A percentile compares a stretch with the other conserved stretches of the same genome.
Evolutionary conservation across 2,888 invertebrate species (phyloP).

Genomic region (Tiliacea aurago): DNA sequence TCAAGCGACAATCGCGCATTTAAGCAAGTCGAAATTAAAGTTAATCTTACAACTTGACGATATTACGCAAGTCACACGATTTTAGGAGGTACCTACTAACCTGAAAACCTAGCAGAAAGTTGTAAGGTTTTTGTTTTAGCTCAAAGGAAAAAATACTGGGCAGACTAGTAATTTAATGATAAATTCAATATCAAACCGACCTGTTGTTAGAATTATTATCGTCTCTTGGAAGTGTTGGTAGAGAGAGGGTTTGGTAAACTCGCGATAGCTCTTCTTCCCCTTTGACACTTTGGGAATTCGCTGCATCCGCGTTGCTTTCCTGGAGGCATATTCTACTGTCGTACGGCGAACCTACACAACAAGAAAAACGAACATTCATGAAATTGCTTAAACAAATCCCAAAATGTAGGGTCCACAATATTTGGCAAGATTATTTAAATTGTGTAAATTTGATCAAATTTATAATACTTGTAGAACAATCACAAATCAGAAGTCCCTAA

Average conservation of each 20-base stretch:
- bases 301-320: constrained; percentile 76
- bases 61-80: not conserved
- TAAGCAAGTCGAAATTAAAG: constrained; percentile 1
- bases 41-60: not conserved
- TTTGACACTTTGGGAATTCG: constrained; percentile 78
- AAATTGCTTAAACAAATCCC: not conserved
- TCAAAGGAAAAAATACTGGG: too few species aligned
- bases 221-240: constrained; percentile 79
- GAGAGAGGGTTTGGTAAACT: constrained; percentile 83
- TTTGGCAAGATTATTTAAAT: not conserved
- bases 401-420: not conserved
- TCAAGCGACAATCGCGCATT: not conserved
- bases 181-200: constrained; percentile 56
- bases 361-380: constrained; percentile 18
- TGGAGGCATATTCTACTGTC: constrained; percentile 81
- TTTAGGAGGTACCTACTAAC: not conserved
- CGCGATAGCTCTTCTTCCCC: constrained; percentile 82
- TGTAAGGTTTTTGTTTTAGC: too few species aligned
- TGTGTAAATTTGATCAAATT: not conserved
- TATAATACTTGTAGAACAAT: not conserved
- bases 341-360: constrained; percentile 77
- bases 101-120: not conserved
- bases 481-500: not conserved
- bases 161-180: not conserved
- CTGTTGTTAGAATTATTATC: constrained; percentile 80